phyloP scores from a whole-genome alignment of 2,888 invertebrate genomes.

The Cybosia mesomella region DNA sequence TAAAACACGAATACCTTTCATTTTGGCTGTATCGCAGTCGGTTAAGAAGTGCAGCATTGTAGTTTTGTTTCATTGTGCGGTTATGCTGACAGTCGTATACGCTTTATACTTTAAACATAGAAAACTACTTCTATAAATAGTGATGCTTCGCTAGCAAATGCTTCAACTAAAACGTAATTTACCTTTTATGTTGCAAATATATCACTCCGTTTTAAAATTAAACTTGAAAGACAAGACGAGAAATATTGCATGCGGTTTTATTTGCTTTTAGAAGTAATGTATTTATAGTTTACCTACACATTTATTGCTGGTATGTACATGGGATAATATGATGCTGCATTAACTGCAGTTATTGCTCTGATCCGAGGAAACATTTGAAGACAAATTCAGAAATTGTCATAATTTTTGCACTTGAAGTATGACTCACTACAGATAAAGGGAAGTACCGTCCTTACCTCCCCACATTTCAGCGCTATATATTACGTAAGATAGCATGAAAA shows the following conservation, averaged over 20 bases:
- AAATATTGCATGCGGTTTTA: neutral
- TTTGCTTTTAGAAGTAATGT: neutral
- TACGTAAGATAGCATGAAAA: no score
- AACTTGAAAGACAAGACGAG: slow-evolving; percentile 1
- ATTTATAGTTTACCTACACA: neutral
- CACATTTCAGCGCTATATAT: no score
- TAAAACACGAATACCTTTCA: neutral
- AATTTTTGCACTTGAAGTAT: no score
- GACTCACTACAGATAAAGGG: no score
- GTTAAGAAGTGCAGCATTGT: neutral
- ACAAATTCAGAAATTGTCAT: no score
- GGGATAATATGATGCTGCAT: no score
- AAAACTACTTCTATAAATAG: neutral
- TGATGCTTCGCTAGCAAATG: neutral
- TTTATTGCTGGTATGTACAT: neutral
- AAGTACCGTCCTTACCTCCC: no score
- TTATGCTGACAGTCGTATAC: neutral
- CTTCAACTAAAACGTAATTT: slow-evolving; percentile 1
- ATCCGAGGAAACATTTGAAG: no score
- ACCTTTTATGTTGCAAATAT: slow-evolving; percentile 4
- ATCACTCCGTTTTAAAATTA: neutral
- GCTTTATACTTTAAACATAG: slow-evolving; percentile 2
- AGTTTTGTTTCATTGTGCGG: neutral
- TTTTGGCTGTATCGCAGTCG: neutral
- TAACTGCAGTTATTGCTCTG: neutral